A percentile compares a stretch with the other conserved stretches of the same genome.
These are phyloP conservation scores for Helobdella robusta DNA, from an alignment of 2,888 invertebrate genomes.

Conservation along the genomic window DNA sequence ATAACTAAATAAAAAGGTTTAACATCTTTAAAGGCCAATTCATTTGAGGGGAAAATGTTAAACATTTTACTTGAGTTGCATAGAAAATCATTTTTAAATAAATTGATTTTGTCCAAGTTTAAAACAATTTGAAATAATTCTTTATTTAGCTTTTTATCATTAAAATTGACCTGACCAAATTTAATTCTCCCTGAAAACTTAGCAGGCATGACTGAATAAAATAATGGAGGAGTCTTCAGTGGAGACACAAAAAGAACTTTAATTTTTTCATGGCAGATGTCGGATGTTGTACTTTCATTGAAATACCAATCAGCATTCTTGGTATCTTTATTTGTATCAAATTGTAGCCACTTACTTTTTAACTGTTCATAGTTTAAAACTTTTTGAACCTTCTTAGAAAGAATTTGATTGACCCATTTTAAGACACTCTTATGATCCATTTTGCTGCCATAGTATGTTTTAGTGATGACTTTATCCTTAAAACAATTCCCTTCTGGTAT, in stretches of 20 bases:
- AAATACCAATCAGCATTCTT: background rate
- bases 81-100: background rate
- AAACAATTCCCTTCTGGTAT: constrained; percentile 51
- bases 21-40: no score
- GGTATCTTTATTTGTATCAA: constrained; percentile 28
- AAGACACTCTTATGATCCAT: constrained; percentile 44
- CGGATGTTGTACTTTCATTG: constrained; percentile 28
- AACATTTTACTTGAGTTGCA: no score
- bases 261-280: constrained; percentile 36
- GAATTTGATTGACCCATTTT: constrained; percentile 51
- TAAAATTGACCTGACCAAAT: constrained; percentile 49
- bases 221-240: constrained; percentile 50
- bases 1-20: constrained; percentile 46
- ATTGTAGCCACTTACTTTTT: constrained; percentile 44
- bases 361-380: constrained; percentile 45
- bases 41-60: no score
- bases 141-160: no score
- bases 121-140: no score
- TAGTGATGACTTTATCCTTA: constrained; percentile 51
- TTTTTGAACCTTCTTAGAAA: constrained; percentile 48
- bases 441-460: constrained; percentile 41
- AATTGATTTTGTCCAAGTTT: background rate
- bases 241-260: constrained; percentile 51
- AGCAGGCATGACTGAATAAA: constrained; percentile 53
- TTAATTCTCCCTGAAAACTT: constrained; percentile 54